phyloP scores from a whole-genome alignment of 2,113 vertebrate species.

The Paramormyrops kingsleyae region DNA sequence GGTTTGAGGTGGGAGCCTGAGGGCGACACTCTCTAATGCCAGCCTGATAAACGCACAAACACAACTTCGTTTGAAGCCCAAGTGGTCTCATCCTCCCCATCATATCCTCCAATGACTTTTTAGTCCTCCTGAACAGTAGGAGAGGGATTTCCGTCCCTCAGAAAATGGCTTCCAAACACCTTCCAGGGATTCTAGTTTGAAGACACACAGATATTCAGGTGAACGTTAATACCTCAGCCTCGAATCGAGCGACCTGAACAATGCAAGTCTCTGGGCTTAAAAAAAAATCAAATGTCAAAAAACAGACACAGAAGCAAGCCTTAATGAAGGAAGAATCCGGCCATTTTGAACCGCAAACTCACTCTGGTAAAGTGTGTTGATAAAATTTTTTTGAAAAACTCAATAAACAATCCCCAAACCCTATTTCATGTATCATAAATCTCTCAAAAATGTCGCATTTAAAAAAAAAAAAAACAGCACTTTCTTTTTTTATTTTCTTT shows the following conservation, averaged over 20 bases:
- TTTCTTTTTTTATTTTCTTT: background rate
- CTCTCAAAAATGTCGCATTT: background rate
- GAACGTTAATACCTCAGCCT: background rate
- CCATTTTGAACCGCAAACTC: background rate
- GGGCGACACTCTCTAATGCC: background rate
- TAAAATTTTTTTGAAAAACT: background rate
- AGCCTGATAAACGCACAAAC: background rate
- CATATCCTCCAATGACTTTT: background rate
- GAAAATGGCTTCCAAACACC: background rate
- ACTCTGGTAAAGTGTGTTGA: background rate
- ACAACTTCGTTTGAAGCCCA: background rate
- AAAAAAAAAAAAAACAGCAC: background rate
- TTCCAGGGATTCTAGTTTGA: background rate
- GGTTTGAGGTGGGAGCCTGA: background rate
- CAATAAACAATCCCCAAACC: background rate
- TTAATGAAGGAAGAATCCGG: background rate
- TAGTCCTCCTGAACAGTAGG: too few relatives aligned
- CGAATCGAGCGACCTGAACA: background rate
- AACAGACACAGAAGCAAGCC: background rate
- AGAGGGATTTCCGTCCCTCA: background rate
- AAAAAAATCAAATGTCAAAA: background rate
- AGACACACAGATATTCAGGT: background rate
- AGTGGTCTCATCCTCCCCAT: background rate
- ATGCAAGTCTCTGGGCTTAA: background rate
- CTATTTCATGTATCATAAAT: background rate